phyloP scores from a whole-genome alignment of 2,113 vertebrate species.

The Polypterus senegalus region DNA sequence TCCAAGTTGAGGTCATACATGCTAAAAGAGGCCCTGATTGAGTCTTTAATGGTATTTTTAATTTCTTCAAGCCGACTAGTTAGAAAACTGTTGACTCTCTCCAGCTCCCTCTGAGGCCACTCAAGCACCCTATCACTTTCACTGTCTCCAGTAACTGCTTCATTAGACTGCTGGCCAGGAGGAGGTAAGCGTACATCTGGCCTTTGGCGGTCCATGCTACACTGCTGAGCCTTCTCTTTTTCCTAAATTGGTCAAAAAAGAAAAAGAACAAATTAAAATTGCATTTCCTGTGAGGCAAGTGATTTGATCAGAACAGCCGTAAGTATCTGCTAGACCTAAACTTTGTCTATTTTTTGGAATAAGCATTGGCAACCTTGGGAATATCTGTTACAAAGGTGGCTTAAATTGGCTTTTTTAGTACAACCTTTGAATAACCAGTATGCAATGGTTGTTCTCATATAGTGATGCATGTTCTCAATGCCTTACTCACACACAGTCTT shows the following conservation, averaged over 20 bases:
- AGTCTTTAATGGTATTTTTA: conserved; percentile 95
- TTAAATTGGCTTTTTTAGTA: too few relatives aligned
- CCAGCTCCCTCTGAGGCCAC: conserved; percentile 85
- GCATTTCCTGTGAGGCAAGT: too few relatives aligned
- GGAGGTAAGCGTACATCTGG: conserved; percentile 30
- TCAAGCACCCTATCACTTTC: conserved; percentile 69
- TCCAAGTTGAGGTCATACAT: conserved; percentile 89
- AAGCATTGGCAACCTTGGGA: too few relatives aligned
- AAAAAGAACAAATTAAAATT: neutral
- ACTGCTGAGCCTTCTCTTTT: conserved; percentile 81
- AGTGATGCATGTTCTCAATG: too few relatives aligned
- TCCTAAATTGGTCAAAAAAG: conserved; percentile 45
- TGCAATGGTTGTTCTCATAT: too few relatives aligned
- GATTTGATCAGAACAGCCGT: too few relatives aligned
- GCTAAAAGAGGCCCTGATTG: conserved; percentile 85
- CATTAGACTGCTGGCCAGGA: conserved; percentile 33
- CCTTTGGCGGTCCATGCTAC: conserved; percentile 41
- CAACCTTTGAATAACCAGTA: too few relatives aligned
- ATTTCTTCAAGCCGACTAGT: conserved; percentile 93
- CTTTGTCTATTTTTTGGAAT: too few relatives aligned
- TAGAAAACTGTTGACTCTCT: conserved; percentile 90
- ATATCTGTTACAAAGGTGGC: too few relatives aligned
- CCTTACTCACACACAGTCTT: too few relatives aligned
- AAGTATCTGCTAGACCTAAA: too few relatives aligned
- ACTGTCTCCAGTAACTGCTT: conserved; percentile 27